A percentile compares a stretch with the other conserved stretches of the same genome.
phyloP scores from a whole-genome alignment of 1,140 invertebrate species.

The Listronotus oregonensis region DNA sequence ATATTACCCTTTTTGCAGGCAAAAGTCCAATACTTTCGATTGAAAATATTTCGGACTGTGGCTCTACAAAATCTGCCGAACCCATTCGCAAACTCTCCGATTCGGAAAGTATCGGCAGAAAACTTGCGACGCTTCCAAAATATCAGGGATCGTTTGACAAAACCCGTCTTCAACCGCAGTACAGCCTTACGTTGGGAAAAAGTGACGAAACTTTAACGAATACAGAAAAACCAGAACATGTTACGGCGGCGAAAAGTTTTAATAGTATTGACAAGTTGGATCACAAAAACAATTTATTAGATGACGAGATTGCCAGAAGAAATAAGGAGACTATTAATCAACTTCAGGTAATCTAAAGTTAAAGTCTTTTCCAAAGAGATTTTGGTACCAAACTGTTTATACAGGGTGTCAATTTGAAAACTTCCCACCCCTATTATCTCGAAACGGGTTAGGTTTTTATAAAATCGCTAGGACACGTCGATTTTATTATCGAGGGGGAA shows the following conservation, averaged over 20 bases:
- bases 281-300: slow-evolving; percentile 47
- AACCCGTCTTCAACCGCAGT: slow-evolving; percentile 49
- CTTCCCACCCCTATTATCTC: too few species aligned
- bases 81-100: slow-evolving; percentile 51
- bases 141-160: slow-evolving; percentile 53
- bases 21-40: slow-evolving; percentile 56
- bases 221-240: slow-evolving; percentile 33
- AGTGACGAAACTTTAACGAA: slow-evolving; percentile 51
- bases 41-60: slow-evolving; percentile 54
- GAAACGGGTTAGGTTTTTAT: too few species aligned
- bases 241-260: slow-evolving; percentile 38
- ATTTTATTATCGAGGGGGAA: too few species aligned
- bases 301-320: slow-evolving; percentile 51
- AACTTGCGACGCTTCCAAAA: slow-evolving; percentile 57
- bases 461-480: too few species aligned
- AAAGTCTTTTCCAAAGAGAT: slow-evolving; percentile 1
- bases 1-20: too few species aligned
- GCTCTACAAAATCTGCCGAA: slow-evolving; percentile 46
- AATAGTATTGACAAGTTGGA: slow-evolving; percentile 40
- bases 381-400: too few species aligned
- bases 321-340: slow-evolving; percentile 50
- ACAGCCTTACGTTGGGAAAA: slow-evolving; percentile 51
- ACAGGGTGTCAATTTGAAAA: too few species aligned
- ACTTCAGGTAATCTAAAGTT: slow-evolving; percentile 40
- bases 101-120: slow-evolving; percentile 55